These are phyloP conservation scores for Pao palembangensis DNA, from an alignment of 2,113 vertebrate species.

Conservation along the genomic window DNA sequence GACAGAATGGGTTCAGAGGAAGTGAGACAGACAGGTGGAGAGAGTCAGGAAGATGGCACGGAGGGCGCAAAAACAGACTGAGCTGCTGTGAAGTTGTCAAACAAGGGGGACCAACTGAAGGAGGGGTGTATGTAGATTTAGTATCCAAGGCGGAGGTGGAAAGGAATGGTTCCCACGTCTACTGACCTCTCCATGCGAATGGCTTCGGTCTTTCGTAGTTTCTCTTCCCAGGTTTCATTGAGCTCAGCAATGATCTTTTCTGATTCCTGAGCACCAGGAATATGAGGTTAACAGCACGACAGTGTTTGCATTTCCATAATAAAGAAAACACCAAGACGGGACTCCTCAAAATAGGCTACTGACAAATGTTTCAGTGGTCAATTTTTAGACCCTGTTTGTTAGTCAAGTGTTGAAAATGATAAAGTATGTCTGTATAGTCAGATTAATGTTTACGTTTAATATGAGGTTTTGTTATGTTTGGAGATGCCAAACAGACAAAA, in stretches of 20 bases:
- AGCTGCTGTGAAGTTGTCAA: background rate
- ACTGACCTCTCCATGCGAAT: slow-evolving; percentile 97
- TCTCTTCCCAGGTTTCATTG: slow-evolving; percentile 87
- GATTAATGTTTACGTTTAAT: no score
- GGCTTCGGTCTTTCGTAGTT: slow-evolving; percentile 94
- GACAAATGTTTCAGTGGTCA: no score
- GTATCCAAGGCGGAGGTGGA: slow-evolving; percentile 9
- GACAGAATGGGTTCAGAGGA: slow-evolving; percentile 29
- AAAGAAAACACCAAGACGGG: background rate
- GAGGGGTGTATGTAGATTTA: slow-evolving; percentile 5
- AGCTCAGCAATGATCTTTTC: slow-evolving; percentile 99
- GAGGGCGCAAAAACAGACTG: slow-evolving; percentile 9
- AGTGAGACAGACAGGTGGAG: slow-evolving; percentile 16
- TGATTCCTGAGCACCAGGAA: slow-evolving; percentile 80
- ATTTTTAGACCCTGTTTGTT: no score
- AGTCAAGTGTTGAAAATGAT: no score
- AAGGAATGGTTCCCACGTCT: background rate
- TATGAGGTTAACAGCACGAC: background rate
- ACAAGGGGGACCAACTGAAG: slow-evolving; percentile 3
- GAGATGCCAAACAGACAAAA: no score
- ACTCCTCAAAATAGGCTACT: no score
- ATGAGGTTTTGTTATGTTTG: no score
- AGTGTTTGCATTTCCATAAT: background rate
- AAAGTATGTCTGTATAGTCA: no score
- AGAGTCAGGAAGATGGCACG: slow-evolving; percentile 32